Conservation (phyloP, 2,797 vertebrate genomes). For the Pseudomugil tenellus region DNA sequence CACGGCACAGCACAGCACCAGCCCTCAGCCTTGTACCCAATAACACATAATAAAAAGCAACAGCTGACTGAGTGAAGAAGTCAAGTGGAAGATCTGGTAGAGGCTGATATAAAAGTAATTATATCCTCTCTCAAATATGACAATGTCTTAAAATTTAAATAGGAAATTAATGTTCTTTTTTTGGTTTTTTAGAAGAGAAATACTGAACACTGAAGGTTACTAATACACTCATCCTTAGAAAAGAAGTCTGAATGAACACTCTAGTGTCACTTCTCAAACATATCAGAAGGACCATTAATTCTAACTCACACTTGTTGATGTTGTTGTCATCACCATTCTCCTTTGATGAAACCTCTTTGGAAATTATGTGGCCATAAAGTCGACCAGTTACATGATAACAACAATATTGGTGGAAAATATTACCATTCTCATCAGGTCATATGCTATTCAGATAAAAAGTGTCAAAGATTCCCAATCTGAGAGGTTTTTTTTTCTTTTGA, state of each 20-base stretch:
- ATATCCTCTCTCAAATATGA: background rate
- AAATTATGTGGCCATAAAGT: background rate
- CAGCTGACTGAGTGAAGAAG: constrained; percentile 46
- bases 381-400: background rate
- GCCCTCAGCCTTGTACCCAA: constrained; percentile 26
- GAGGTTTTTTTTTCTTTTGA: background rate
- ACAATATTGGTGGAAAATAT: too few relatives aligned
- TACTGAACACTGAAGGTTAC: background rate
- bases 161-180: too few relatives aligned
- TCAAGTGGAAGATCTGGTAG: background rate
- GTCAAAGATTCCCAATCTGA: background rate
- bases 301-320: background rate
- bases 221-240: background rate
- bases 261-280: background rate
- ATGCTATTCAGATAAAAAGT: background rate
- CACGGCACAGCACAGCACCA: constrained; percentile 2
- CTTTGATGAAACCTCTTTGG: background rate
- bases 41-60: constrained; percentile 51
- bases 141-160: background rate
- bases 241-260: background rate
- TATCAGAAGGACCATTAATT: background rate
- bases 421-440: background rate
- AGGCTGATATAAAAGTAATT: background rate
- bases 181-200: background rate
- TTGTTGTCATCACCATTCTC: background rate